Evolutionary conservation across 2,113 vertebrate genomes (phyloP).

Genomic region (Pogonocichla stellata): DNA sequence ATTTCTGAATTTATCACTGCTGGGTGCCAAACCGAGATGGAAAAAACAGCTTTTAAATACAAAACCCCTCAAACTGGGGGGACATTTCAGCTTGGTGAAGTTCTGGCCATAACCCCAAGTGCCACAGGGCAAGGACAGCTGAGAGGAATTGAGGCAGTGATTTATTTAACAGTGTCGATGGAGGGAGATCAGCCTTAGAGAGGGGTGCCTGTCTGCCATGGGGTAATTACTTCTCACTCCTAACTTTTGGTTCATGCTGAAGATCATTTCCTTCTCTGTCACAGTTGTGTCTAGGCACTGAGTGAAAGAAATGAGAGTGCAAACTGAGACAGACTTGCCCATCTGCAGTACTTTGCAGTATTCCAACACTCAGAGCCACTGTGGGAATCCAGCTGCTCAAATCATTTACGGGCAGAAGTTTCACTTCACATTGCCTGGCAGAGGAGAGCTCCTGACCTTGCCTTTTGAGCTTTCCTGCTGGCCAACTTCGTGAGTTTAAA

Average conservation of each 20-base stretch:
- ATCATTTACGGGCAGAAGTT: background rate
- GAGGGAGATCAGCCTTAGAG: background rate
- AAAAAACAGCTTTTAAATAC: constrained; percentile 30
- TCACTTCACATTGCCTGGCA: background rate
- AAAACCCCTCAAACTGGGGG: background rate
- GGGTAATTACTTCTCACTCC: background rate
- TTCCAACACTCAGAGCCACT: background rate
- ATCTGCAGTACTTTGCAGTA: background rate
- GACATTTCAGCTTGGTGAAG: background rate
- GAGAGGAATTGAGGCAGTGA: background rate
- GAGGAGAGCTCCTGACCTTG: background rate
- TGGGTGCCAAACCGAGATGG: background rate
- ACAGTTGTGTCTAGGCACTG: constrained; percentile 1
- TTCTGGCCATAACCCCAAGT: background rate
- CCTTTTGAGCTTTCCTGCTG: background rate
- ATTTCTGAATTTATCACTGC: constrained; percentile 36
- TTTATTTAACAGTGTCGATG: background rate
- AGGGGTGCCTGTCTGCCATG: background rate
- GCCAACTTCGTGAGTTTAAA: background rate
- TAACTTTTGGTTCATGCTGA: background rate
- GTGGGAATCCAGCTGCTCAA: background rate
- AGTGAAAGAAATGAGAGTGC: background rate
- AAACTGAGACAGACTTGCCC: background rate
- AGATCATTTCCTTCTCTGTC: background rate
- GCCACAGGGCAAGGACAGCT: background rate